Percentiles rank a stretch among this genome's conserved stretches.
phyloP scores from a whole-genome alignment of 1,140 invertebrate genomes.

The Pachyrhynchus sulphureomaculatus region DNA sequence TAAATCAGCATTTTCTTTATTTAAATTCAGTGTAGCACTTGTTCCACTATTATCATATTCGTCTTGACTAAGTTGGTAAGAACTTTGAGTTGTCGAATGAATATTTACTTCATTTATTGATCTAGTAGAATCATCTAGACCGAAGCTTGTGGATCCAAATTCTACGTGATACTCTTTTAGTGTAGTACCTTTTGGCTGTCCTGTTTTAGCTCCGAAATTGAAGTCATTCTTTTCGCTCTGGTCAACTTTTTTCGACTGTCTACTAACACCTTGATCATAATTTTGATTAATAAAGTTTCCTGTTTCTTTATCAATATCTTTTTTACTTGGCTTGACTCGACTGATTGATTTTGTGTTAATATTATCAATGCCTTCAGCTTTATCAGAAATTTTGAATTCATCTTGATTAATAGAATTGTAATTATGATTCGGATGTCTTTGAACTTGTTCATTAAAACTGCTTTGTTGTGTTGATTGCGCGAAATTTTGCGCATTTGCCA shows the following conservation, averaged over 20 bases:
- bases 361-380: background rate
- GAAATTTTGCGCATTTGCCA: constrained; percentile 25
- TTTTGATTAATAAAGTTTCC: constrained; percentile 12
- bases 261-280: background rate
- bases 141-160: constrained; percentile 1
- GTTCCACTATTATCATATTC: no score
- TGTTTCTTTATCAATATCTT: constrained; percentile 26
- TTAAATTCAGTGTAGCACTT: no score
- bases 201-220: background rate
- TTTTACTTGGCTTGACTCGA: constrained; percentile 14
- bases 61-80: no score
- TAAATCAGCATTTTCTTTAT: no score
- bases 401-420: background rate
- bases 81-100: no score
- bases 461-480: background rate
- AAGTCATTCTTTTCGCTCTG: constrained; percentile 1
- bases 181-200: background rate
- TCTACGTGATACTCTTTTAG: constrained; percentile 22
- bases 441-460: background rate
- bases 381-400: background rate
- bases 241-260: constrained; percentile 18
- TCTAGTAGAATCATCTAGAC: background rate
- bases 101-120: no score
- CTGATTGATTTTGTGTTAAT: background rate
- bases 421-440: constrained; percentile 3